Evolutionary conservation across 2,888 invertebrate genomes (phyloP), one percentile per base, ranked within the genome.

Genomic region (Agrochola lota): DNA sequence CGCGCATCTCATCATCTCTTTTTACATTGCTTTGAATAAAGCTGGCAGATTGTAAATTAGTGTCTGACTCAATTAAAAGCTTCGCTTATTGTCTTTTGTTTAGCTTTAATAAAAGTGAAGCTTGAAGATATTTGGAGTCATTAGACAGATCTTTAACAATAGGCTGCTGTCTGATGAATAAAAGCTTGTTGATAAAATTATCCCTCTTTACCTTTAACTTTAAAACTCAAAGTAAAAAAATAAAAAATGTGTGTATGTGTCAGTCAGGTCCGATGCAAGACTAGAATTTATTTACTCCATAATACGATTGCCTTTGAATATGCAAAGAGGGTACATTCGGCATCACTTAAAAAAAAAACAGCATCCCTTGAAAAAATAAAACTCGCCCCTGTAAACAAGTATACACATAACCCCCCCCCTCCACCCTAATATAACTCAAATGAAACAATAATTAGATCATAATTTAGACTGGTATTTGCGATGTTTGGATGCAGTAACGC

Each of bases 11-110:
- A 63, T 64, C 91, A 91, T 92, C 43, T 76, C 77, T 46, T 92
- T 89, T 89, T 88, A 85, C 86, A 87, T 89, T 91, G 89, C 89
- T 91, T 91, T 91, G 84, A 91, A 90, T 89, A 88, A 87, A 88
- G 88, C 90, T 88, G 89, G 85, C 86, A 69, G 88, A 86, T 90
- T 88, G 87, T 87, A 89, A 92, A 91, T 91, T 91, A 90, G 82
- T 70, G 55, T 83, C 84, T 80, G 76, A 77, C 35, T 85, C 78
- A 81, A 74, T 77, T 73, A 85, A 80, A 52, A 52, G 23, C 46
- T 26, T 40, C 35, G 17, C 35, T 60, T 59, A 70, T 67, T 74
- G 49, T 64, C 9, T 71, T 80, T 67, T 82, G 46, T 71, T 69
- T 30, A 7, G 57, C n/a, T 35, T 59, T 68, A 17, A 35, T 68